A percentile compares a stretch with the other conserved stretches of the same genome.
These are phyloP conservation scores for Drosophila anomalata DNA, from an alignment of 2,888 invertebrate species.

Conservation along the genomic window DNA sequence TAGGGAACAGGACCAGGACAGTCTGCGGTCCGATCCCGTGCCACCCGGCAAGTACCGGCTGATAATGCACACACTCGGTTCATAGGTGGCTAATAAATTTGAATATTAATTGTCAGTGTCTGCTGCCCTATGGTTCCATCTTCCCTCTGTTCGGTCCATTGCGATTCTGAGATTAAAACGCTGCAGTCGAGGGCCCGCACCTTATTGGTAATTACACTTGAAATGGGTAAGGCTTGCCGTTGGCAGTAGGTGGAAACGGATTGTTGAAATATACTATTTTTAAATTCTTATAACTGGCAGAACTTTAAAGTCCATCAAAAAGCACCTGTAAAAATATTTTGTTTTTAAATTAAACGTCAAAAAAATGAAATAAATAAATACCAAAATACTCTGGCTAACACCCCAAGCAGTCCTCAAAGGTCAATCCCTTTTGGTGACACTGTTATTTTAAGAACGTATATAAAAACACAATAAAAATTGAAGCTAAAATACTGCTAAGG, in stretches of 20 bases:
- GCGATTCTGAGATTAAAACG: constrained; percentile 65
- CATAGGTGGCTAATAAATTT: constrained; percentile 83
- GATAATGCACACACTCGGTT: constrained; percentile 83
- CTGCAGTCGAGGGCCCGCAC: constrained; percentile 31
- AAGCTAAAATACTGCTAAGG: no score
- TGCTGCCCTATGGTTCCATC: constrained; percentile 46
- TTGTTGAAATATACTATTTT: background rate
- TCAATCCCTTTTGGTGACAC: no score
- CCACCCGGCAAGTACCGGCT: constrained; percentile 65
- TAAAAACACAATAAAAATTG: no score
- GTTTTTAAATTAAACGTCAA: no score
- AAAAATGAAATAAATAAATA: no score
- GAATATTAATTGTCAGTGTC: constrained; percentile 82
- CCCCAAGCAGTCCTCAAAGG: no score
- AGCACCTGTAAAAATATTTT: no score
- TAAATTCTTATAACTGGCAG: no score
- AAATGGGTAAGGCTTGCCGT: constrained; percentile 31
- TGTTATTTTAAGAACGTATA: no score
- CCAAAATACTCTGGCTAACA: no score
- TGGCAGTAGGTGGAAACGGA: constrained; percentile 22
- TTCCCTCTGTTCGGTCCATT: background rate
- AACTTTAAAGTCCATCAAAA: no score
- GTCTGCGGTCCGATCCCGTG: constrained; percentile 21
- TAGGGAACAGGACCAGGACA: constrained; percentile 39
- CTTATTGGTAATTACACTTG: constrained; percentile 40